Evolutionary conservation across 2,888 invertebrate species (phyloP).

Genomic region (Callosobruchus maculatus): DNA sequence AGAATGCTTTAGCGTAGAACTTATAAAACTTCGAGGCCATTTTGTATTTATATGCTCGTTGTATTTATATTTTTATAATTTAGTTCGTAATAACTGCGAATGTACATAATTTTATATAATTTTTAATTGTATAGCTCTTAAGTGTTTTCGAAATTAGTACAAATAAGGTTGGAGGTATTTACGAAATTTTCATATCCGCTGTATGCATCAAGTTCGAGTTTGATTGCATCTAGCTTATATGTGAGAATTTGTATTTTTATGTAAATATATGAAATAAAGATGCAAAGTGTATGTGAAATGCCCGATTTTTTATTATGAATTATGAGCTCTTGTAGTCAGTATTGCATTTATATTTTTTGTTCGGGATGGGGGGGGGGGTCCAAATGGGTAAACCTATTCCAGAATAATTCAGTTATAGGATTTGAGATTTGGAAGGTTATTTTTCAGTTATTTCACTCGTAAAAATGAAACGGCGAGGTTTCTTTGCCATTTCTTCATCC

Average conservation of each 20-base stretch:
- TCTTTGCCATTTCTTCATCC: too few species aligned
- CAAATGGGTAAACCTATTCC: too few species aligned
- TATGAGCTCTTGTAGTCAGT: too few species aligned
- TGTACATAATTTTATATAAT: not conserved
- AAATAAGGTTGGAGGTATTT: not conserved
- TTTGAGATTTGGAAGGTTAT: too few species aligned
- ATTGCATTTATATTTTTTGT: too few species aligned
- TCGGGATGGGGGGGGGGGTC: too few species aligned
- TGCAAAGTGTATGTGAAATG: not conserved
- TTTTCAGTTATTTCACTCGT: too few species aligned
- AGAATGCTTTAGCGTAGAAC: not conserved
- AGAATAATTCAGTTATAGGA: too few species aligned
- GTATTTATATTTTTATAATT: not conserved
- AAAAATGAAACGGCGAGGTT: too few species aligned
- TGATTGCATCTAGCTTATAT: too few species aligned
- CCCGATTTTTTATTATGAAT: too few species aligned
- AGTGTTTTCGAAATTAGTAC: not conserved
- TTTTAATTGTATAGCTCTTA: not conserved
- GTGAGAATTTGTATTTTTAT: not conserved
- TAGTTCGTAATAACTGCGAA: not conserved
- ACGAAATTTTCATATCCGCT: not conserved
- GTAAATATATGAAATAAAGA: not conserved
- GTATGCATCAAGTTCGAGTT: not conserved
- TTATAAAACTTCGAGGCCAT: not conserved
- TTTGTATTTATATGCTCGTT: not conserved